Percentiles rank a stretch among this genome's conserved stretches.
Evolutionary conservation across 2,888 invertebrate genomes (phyloP).

Genomic region (Mimachlamys varia): DNA sequence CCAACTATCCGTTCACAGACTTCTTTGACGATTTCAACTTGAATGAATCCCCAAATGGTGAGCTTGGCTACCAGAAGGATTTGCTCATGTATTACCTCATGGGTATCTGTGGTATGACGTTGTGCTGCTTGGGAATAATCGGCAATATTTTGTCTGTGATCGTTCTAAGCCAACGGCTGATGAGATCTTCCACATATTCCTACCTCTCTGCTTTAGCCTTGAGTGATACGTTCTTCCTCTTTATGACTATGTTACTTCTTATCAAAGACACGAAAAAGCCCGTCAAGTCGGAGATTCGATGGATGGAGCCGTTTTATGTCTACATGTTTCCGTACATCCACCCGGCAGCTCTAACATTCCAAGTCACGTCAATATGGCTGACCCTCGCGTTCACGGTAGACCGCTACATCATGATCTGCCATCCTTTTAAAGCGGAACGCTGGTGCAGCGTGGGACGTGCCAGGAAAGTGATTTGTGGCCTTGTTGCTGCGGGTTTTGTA

Average conservation of each 20-base stretch:
- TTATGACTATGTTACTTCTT: constrained; percentile 74
- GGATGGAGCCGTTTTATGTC: constrained; percentile 66
- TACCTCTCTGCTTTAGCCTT: constrained; percentile 79
- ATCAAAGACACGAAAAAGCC: constrained; percentile 73
- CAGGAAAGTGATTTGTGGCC: constrained; percentile 70
- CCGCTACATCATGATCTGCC: constrained; percentile 81
- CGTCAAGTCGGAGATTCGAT: constrained; percentile 56
- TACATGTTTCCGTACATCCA: constrained; percentile 78
- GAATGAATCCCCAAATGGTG: background rate
- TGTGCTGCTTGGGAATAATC: constrained; percentile 78
- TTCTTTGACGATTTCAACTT: background rate
- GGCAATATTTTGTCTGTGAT: constrained; percentile 79
- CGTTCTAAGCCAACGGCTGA: constrained; percentile 75
- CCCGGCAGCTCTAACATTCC: constrained; percentile 78
- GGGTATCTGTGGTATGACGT: constrained; percentile 77
- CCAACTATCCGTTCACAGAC: background rate
- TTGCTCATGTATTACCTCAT: constrained; percentile 76
- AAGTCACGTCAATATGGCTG: constrained; percentile 80
- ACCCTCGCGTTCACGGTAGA: constrained; percentile 80
- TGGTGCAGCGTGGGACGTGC: constrained; percentile 77
- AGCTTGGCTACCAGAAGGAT: constrained; percentile 53
- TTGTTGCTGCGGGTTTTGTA: constrained; percentile 72
- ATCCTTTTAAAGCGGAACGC: constrained; percentile 79
- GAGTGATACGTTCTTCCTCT: constrained; percentile 78
- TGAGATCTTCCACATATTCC: constrained; percentile 79